phyloP scores from a whole-genome alignment of 2,888 invertebrate genomes.

The Cryptus armator region DNA sequence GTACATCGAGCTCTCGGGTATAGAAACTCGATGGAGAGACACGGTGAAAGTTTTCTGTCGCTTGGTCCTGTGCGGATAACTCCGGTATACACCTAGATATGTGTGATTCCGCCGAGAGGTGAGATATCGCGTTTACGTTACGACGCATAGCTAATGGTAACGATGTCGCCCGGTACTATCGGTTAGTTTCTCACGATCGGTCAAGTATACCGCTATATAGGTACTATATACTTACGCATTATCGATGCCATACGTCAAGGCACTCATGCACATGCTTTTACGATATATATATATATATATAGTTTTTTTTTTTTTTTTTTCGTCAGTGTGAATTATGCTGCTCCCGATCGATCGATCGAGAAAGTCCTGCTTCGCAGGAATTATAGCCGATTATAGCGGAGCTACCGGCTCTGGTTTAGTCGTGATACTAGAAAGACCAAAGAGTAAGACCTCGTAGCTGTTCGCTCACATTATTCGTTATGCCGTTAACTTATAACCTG shows the following conservation, averaged over 20 bases:
- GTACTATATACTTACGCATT: constrained; percentile 62
- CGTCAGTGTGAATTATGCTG: constrained; percentile 40
- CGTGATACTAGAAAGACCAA: constrained; percentile 48
- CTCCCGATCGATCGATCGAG: constrained; percentile 52
- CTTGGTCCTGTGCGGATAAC: neutral
- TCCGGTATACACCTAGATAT: constrained; percentile 10
- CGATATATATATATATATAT: neutral
- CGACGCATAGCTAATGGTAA: constrained; percentile 53
- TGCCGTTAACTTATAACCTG: constrained; percentile 49
- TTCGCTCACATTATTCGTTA: constrained; percentile 56
- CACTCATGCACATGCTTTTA: constrained; percentile 14
- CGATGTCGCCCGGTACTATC: constrained; percentile 59
- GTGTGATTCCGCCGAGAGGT: constrained; percentile 40
- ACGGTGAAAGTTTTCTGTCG: constrained; percentile 51
- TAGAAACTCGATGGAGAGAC: constrained; percentile 20
- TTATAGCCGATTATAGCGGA: constrained; percentile 55
- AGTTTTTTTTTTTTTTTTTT: constrained; percentile 39
- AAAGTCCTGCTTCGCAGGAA: constrained; percentile 30
- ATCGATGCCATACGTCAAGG: constrained; percentile 60
- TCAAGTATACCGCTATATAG: constrained; percentile 48
- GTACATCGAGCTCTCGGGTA: constrained; percentile 43
- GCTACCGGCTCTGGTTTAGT: constrained; percentile 41
- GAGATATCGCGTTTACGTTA: constrained; percentile 52
- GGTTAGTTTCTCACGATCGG: constrained; percentile 64
- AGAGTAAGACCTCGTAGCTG: constrained; percentile 39